These are phyloP conservation scores for Ursus arctos DNA, from an alignment of 2,113 vertebrate genomes.

Conservation along the genomic window DNA sequence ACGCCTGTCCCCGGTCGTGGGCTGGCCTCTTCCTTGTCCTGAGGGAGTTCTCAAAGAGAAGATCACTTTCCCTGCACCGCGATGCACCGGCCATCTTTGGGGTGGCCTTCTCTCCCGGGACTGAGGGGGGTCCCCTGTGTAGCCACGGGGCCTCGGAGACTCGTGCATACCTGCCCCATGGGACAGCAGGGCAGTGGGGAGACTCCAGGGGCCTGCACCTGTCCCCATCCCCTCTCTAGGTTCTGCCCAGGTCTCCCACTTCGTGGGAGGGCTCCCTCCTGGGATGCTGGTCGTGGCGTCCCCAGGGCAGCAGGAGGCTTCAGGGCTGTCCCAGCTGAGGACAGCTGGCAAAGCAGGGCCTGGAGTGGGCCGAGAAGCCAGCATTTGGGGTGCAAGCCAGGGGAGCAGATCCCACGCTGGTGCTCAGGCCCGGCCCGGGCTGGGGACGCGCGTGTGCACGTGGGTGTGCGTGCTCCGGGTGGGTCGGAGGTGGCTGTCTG, in stretches of 20 bases:
- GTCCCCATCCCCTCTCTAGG: neutral
- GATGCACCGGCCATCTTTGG: neutral
- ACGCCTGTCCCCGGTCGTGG: neutral
- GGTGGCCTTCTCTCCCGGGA: neutral
- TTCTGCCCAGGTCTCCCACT: neutral
- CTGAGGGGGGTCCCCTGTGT: neutral
- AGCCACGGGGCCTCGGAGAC: neutral
- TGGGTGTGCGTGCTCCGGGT: neutral
- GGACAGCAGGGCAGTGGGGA: neutral
- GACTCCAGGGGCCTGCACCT: neutral
- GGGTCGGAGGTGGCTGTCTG: neutral
- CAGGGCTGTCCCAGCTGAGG: neutral
- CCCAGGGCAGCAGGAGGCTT: neutral
- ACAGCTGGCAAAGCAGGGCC: neutral
- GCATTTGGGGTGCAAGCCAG: neutral
- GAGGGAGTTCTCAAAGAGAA: neutral
- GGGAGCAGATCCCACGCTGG: neutral
- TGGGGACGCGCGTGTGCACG: rapidly evolving
- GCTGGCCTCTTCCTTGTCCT: neutral
- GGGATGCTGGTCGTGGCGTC: neutral
- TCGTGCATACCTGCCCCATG: neutral
- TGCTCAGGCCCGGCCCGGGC: neutral
- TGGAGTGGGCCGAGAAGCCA: neutral
- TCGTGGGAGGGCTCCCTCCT: too few relatives aligned
- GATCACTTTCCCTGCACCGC: neutral